Base-by-base conservation (phyloP, 2,888 invertebrate species). In the Seira ritae region DNA sequence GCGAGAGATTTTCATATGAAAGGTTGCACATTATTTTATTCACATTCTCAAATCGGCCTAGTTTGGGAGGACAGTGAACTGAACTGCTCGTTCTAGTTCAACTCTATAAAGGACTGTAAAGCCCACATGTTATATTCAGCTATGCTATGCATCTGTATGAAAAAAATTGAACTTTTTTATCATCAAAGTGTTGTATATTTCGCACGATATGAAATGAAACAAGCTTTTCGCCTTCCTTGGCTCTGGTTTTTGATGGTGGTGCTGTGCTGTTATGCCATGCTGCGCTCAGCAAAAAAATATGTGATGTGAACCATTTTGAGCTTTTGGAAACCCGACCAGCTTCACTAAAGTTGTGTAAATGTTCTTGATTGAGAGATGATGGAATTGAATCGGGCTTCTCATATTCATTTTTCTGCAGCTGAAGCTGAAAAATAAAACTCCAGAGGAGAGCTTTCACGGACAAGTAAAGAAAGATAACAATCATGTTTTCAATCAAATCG, bases 11-110 rank as follows among this genome's bases (percentile, higher is more conserved):
- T n/a, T n/a, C n/a, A n/a, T n/a, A n/a, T n/a, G n/a, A n/a, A n/a
- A n/a, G n/a, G n/a, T n/a, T n/a, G n/a, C n/a, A n/a, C n/a, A 70
- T 68, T 3, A 4, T 60, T 60, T 77, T 77, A 77, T 71, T 76
- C n/a, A 65, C 66, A 76, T 66, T 72, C 60, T 60, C 71, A 79
- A 85, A 74, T 66, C 79, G 81, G 74, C 85, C 79, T 82, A 85
- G 85, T 82, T 82, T 80, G 66, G 72, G 60, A 60, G 60, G 60
- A 60, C 60, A 60, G n/a, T n/a, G n/a, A n/a, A n/a, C 60, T 60
- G 60, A 60, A 60, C 60, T 60, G 60, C n/a, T 10, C 60, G 3
- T 60, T 10, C n/a, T n/a, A n/a, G 10, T 60, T n/a, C 60, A 60
- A 60, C 3, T 60, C n/a, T 60, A n/a, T n/a, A n/a, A n/a, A n/a